Base-by-base conservation (phyloP, 1,140 invertebrate genomes). In the Sipha flava region DNA sequence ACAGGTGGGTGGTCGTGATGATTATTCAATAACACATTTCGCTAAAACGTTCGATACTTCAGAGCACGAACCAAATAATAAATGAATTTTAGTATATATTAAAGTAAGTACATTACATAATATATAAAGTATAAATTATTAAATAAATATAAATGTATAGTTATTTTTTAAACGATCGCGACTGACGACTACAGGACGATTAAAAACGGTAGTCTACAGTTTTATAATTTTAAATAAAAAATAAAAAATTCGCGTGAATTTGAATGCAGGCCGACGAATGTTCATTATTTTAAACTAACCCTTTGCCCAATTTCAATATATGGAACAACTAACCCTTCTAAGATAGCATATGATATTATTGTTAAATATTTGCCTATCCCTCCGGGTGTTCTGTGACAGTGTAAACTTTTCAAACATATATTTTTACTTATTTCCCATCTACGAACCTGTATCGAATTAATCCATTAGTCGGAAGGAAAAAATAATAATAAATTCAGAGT, bases 1-100 rank as follows among this genome's bases (percentile, higher is more conserved):
- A 73, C 70, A 73, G 70, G 70, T 73, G 70, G 70, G 70, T 73
- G 70, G 70, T 73, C 70, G 31, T 31, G 31, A 18, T 73, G 70
- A 21, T n/a, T 16, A 45, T 70, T 47, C 43, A 70, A 47, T 47
- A 47, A 45, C 26, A 7, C 9, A 23, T 47, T 70, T 1, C 45
- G 9, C 43, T 18, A 29, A 18, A 29, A 47, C 6, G 18, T 70
- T 70, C 43, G 10, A 70, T 16, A 47, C 23, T 31, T 31, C 23
- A 29, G 47, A 18, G 16, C 23, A 9, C 7, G 23, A 29, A 31
- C 49, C 3, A 31, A 59, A 59, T 31, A 6, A 68, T 47, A 14
- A 43, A 45, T 45, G 29, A 16, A 45, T 45, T 45, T 18, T 34
- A 31, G 31, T 6, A 40, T 40, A 4, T 4, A 40, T 40, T 6